These are phyloP conservation scores for Xerus inauris DNA, from an alignment of 2,113 vertebrate species.

Conservation along the genomic window DNA sequence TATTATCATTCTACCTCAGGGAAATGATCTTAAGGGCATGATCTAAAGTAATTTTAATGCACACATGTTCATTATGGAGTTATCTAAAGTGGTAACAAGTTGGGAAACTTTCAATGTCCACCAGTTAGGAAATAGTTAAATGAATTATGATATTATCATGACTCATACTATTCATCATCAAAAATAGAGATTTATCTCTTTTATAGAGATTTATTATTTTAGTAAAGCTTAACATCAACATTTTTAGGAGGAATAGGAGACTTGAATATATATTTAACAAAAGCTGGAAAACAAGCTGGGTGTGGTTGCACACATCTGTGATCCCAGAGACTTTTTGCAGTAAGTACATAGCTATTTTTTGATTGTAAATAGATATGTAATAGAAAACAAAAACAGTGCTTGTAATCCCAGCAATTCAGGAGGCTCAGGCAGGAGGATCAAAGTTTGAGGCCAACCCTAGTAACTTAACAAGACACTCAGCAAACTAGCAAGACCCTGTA, in stretches of 20 bases:
- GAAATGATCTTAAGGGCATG: not conserved
- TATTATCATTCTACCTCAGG: not conserved
- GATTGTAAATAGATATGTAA: not conserved
- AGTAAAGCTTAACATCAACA: not conserved
- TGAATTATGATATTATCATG: not conserved
- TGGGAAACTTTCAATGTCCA: not conserved
- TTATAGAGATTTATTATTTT: not conserved
- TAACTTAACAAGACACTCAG: not conserved
- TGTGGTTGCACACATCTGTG: no score
- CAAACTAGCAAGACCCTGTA: not conserved
- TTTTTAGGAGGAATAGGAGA: not conserved
- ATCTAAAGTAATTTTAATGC: not conserved
- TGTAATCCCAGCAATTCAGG: not conserved
- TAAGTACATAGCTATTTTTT: not conserved
- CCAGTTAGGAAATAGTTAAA: not conserved
- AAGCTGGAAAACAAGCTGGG: not conserved
- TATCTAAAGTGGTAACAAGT: constrained; percentile 26
- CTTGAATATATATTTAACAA: not conserved
- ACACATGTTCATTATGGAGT: not conserved
- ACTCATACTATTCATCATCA: not conserved
- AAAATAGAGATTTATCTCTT: no score
- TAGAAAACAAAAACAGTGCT: not conserved
- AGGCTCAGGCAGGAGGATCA: not conserved
- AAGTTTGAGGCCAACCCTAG: not conserved
- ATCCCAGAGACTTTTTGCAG: no score